Base-by-base conservation (phyloP, 2,888 invertebrate species). In the Pachydiplax longipennis region DNA sequence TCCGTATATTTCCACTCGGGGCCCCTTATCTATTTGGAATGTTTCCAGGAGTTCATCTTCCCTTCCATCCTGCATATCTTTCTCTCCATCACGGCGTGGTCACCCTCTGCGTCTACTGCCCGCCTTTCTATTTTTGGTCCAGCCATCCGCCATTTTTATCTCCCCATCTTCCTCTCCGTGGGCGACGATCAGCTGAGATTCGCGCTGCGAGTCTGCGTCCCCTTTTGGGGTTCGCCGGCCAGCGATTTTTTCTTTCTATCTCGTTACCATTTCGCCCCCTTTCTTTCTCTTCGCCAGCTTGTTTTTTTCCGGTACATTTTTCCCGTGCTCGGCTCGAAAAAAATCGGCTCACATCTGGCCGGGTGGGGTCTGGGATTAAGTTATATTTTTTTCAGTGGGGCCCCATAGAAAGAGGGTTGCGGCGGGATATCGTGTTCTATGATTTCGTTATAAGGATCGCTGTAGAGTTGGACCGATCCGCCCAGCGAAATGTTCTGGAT, bases 151-250 rank as follows among this genome's bases (percentile, higher is more conserved):
- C 87, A 87, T 87, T 87, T 87, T 87, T 58, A 58, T 87, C 87
- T 82, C 48, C 40, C 44, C 44, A n/a, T 82, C 82, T 82, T 8
- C 48, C 82, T 44, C 0, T 48, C 12, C 31, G 82, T 83, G 31
- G 82, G 82, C 82, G 48, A 83, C 83, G 35, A 87, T 87, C 87
- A 87, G 87, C 87, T 87, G 87, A 87, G 87, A 87, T 87, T 87
- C 87, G 87, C 87, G 87, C 35, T 61, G 87, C 87, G 61, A 87
- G 87, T 61, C 35, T 87, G 18, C 44, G 44, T 22, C 22, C 31
- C 87, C 83, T 53, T 58, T 87, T 12, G 22, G 31, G 25, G 31
- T 35, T 37, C 87, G 87, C 35, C 37, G 31, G 61, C 35, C 61
- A 58, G 61, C 87, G n/a, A 10, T 58, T 48, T 61, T 31, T 40